These are phyloP conservation scores for Arctopsyche grandis DNA, from an alignment of 1,140 invertebrate species.

Conservation along the genomic window DNA sequence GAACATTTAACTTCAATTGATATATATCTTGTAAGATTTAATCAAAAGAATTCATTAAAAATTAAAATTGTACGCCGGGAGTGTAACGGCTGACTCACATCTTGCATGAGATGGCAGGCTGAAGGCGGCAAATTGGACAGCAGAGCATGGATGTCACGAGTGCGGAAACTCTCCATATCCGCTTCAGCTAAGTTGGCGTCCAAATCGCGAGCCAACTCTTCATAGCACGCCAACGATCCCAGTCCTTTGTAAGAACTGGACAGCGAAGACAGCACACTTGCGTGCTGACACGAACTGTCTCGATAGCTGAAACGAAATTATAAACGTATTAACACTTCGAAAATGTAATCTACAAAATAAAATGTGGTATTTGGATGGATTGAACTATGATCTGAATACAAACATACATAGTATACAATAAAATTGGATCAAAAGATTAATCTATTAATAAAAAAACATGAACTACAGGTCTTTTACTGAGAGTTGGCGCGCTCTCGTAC, in stretches of 20 bases:
- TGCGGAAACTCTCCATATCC: slow-evolving; percentile 93
- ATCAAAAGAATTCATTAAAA: too few relatives aligned
- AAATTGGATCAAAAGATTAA: too few relatives aligned
- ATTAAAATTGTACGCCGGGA: too few relatives aligned
- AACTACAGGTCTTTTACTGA: too few relatives aligned
- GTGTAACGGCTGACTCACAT: slow-evolving; percentile 39
- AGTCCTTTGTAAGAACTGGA: slow-evolving; percentile 80
- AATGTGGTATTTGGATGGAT: too few relatives aligned
- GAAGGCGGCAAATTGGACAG: slow-evolving; percentile 78
- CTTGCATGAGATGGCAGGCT: slow-evolving; percentile 52
- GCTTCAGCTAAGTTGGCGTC: slow-evolving; percentile 94
- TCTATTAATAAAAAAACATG: too few relatives aligned
- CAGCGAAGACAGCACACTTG: slow-evolving; percentile 82
- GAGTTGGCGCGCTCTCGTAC: too few relatives aligned
- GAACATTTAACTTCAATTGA: too few relatives aligned
- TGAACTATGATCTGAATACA: too few relatives aligned
- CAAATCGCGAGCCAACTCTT: slow-evolving; percentile 85
- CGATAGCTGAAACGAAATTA: slow-evolving; percentile 71
- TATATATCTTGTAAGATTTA: too few relatives aligned
- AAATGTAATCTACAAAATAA: background rate
- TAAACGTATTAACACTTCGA: background rate
- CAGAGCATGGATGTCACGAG: slow-evolving; percentile 89
- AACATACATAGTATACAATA: too few relatives aligned
- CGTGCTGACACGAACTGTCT: slow-evolving; percentile 81
- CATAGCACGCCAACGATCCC: slow-evolving; percentile 78